Evolutionary conservation across 2,797 vertebrate species (phyloP).

Genomic region (Acomys russatus): DNA sequence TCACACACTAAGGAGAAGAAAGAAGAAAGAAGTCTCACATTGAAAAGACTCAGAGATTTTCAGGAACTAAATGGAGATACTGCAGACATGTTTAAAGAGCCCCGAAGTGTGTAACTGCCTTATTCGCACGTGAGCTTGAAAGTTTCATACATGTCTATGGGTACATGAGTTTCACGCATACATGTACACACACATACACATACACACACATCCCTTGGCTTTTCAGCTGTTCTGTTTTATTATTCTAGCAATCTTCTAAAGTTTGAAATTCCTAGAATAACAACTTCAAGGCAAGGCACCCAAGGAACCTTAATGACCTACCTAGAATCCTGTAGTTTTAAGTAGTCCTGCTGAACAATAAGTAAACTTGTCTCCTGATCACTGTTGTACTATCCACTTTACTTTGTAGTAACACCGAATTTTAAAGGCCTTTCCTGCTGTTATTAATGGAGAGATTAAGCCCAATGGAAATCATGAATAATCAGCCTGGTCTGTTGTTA

Average conservation of each 20-base stretch:
- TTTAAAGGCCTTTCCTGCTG: neutral
- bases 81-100: neutral
- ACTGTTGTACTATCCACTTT: neutral
- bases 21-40: neutral
- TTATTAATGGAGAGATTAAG: neutral
- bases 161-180: neutral
- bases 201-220: neutral
- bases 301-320: neutral
- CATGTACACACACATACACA: neutral
- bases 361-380: neutral
- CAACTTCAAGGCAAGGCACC: constrained; percentile 12
- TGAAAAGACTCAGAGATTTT: neutral
- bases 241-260: neutral
- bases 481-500: neutral
- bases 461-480: neutral
- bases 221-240: constrained; percentile 34
- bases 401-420: constrained; percentile 4
- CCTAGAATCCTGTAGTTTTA: neutral
- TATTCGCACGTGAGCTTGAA: neutral
- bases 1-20: neutral
- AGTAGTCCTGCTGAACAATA: neutral
- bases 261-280: neutral
- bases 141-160: neutral
- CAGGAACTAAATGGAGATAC: neutral
- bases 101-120: neutral